A percentile compares a stretch with the other conserved stretches of the same genome.
These are phyloP conservation scores for Julus scanicus DNA, from an alignment of 2,888 invertebrate species.

Conservation along the genomic window DNA sequence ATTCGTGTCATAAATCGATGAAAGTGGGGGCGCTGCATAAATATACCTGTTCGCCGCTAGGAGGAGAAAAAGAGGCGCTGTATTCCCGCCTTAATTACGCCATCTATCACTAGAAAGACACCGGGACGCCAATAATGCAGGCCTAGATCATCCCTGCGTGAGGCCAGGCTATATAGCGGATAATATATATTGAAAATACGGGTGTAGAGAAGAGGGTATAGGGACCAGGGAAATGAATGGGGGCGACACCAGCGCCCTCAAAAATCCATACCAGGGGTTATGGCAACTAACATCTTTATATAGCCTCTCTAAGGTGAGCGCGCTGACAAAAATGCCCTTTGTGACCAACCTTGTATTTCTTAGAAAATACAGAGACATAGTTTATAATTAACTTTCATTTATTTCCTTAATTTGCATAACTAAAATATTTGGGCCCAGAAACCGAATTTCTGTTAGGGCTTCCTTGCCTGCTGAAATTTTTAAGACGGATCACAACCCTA, in stretches of 20 bases:
- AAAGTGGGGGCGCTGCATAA: background rate
- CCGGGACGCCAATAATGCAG: constrained; percentile 46
- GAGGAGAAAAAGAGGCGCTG: background rate
- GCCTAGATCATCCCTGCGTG: constrained; percentile 44
- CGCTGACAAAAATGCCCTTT: background rate
- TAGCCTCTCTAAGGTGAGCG: constrained; percentile 15
- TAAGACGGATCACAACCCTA: too few species aligned
- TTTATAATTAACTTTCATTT: too few species aligned
- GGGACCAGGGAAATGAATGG: background rate
- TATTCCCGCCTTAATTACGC: constrained; percentile 49
- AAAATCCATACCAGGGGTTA: background rate
- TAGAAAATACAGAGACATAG: too few species aligned
- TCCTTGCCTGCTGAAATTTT: too few species aligned
- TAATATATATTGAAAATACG: background rate
- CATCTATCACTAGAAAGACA: constrained; percentile 51
- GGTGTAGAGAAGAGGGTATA: background rate
- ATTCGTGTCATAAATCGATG: constrained; percentile 45
- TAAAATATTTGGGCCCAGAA: too few species aligned
- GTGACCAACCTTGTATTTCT: background rate
- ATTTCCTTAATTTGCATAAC: too few species aligned
- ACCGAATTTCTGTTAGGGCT: too few species aligned
- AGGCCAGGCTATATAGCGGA: background rate
- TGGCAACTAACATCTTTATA: background rate
- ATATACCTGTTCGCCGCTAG: background rate
- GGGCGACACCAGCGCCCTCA: background rate